Evolutionary conservation across 1,140 invertebrate species (phyloP), one percentile per base, ranked within the genome.

Genomic region (Psilanteris sp.): DNA sequence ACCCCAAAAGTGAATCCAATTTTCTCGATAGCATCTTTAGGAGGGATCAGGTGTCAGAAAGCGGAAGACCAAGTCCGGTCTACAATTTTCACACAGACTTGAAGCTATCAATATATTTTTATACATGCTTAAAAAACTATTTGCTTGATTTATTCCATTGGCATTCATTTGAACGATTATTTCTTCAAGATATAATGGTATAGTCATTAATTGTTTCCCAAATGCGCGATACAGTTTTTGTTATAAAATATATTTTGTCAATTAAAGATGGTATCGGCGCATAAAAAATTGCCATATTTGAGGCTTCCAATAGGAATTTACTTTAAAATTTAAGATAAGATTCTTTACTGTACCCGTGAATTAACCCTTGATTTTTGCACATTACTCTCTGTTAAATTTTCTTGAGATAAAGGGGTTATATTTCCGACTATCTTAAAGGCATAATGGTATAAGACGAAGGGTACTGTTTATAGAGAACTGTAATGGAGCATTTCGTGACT

Each of bases 11-110:
- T 81, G 83, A 87, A 88, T 88, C 82, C 86, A 88, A 88, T 88
- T 88, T 88, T 87, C 78, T 72, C 81, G 87, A 88, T 88, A 88
- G 73, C 79, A 88, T 88, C 87, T 88, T 87, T 87, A 84, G 79
- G 78, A 79, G 82, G 82, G 81, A 86, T 87, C 86, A 87, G 86
- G 86, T 87, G 86, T 84, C 54, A 76, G 48, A 59, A 66, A 74
- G 61, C 44, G 61, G 41, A 74, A 57, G 70, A 66, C 52, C 44
- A 59, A 29, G 70, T 74, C 70, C 70, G 37, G 70, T 34, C 46
- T 66, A 61, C 18, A 46, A 74, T 29, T 52, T 76, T 64, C 57
- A 22, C 48, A 57, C 57, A 61, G 41, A 8, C 4, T 29, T 31
- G 14, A 54, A 39, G 9, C 22, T 37, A 54, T 41, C 48, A 39